Conservation (phyloP, 2,113 vertebrate species). For the Crotophaga sulcirostris region DNA sequence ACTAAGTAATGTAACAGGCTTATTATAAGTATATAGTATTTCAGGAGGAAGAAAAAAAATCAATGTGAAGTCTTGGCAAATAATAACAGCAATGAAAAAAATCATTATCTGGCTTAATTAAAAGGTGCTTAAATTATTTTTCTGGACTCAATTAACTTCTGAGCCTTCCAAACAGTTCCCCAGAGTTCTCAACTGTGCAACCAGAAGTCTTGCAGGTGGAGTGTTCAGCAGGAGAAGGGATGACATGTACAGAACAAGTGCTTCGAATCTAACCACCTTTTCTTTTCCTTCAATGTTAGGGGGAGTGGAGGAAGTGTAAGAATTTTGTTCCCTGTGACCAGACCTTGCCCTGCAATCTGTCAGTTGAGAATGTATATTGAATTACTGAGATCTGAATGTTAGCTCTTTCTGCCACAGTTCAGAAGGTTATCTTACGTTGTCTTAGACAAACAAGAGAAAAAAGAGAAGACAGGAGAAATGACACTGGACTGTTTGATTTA, state of each 20-base stretch:
- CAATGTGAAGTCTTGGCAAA: background rate
- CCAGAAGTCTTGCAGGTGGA: background rate
- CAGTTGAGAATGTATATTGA: background rate
- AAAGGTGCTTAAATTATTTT: background rate
- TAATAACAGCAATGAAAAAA: background rate
- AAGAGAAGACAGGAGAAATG: background rate
- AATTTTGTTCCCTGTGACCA: background rate
- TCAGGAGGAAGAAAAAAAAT: background rate
- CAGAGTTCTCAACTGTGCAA: background rate
- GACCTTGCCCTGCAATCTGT: background rate
- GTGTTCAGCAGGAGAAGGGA: background rate
- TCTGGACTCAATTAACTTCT: background rate
- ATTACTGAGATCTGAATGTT: background rate
- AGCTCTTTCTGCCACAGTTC: background rate
- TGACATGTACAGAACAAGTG: background rate
- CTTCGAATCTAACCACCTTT: background rate
- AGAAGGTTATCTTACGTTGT: background rate
- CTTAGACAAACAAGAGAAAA: background rate
- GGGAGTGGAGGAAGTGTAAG: background rate
- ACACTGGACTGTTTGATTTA: background rate
- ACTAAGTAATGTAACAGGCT: background rate
- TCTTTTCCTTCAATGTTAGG: background rate
- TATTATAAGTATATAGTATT: background rate
- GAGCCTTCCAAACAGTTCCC: background rate
- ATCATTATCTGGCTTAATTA: background rate